These are phyloP conservation scores for Drosophila siamana DNA, from an alignment of 2,888 invertebrate species.

Conservation along the genomic window DNA sequence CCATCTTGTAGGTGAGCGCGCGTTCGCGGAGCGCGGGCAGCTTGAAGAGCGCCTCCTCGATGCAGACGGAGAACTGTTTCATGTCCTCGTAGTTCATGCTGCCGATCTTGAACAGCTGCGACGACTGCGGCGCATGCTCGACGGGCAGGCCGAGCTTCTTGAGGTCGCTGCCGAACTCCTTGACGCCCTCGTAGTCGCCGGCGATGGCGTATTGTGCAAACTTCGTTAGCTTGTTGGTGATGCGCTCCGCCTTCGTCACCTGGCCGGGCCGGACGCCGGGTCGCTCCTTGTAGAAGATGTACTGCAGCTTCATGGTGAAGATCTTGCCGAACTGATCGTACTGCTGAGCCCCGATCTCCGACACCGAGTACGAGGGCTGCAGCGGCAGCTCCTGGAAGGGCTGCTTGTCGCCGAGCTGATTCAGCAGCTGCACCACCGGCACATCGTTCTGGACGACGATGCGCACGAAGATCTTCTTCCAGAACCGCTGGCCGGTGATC, in stretches of 20 bases:
- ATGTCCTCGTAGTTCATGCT: slow-evolving; percentile 95
- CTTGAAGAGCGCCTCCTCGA: slow-evolving; percentile 97
- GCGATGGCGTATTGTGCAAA: slow-evolving; percentile 97
- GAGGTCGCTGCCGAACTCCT: slow-evolving; percentile 96
- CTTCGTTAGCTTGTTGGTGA: slow-evolving; percentile 95
- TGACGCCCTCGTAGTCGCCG: slow-evolving; percentile 96
- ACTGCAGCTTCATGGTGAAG: slow-evolving; percentile 97
- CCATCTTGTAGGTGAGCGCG: slow-evolving; percentile 96
- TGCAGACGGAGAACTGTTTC: slow-evolving; percentile 94
- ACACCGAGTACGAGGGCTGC: slow-evolving; percentile 97
- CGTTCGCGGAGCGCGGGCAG: slow-evolving; percentile 94
- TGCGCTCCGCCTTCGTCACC: slow-evolving; percentile 96
- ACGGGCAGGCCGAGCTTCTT: slow-evolving; percentile 97
- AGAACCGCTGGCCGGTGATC: slow-evolving; percentile 96
- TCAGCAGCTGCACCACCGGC: slow-evolving; percentile 94
- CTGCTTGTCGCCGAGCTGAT: slow-evolving; percentile 93
- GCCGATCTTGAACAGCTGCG: slow-evolving; percentile 98
- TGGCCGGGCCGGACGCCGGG: slow-evolving; percentile 98
- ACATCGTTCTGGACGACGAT: slow-evolving; percentile 92
- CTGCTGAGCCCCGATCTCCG: slow-evolving; percentile 97
- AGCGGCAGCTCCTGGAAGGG: slow-evolving; percentile 97
- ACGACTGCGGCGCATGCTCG: slow-evolving; percentile 98
- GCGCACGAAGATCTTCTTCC: slow-evolving; percentile 98
- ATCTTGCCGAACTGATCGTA: slow-evolving; percentile 99
- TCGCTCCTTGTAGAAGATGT: slow-evolving; percentile 98